phyloP scores from a whole-genome alignment of 1,140 invertebrate genomes.

The Dendroctonus ponderosae region DNA sequence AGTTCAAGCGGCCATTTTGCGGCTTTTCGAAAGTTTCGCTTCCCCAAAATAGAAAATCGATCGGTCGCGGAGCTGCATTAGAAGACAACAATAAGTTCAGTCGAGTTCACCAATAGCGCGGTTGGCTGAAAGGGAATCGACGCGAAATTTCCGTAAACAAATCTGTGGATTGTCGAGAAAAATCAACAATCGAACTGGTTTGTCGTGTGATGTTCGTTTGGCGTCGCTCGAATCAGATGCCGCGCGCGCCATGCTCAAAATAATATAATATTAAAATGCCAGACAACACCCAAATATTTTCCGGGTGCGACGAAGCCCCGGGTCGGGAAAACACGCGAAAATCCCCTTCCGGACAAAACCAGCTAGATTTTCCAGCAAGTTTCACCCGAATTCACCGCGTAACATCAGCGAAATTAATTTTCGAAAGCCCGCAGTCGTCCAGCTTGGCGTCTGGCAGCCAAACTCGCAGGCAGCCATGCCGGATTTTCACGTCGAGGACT shows the following conservation, averaged over 20 bases:
- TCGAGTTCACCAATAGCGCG: no score
- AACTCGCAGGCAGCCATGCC: conserved; percentile 40
- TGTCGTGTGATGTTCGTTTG: no score
- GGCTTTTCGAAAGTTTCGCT: conserved; percentile 18
- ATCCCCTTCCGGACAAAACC: conserved; percentile 34
- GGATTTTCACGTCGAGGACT: conserved; percentile 36
- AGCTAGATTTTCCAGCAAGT: conserved; percentile 36
- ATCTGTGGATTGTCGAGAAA: no score
- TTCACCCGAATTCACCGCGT: conserved; percentile 10
- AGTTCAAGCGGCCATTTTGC: conserved; percentile 20
- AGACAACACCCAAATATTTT: conserved; percentile 47
- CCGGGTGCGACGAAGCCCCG: conserved; percentile 14
- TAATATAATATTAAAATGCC: conserved; percentile 47
- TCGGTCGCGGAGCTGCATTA: background rate
- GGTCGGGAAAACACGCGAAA: conserved; percentile 20
- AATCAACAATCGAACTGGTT: background rate
- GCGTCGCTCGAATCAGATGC: conserved; percentile 30
- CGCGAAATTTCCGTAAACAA: no score
- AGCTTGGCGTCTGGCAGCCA: conserved; percentile 18
- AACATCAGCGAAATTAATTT: conserved; percentile 43
- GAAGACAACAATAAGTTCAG: no score
- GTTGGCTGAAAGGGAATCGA: no score
- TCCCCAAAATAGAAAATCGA: conserved; percentile 36
- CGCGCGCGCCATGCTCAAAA: conserved; percentile 48
- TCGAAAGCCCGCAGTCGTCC: conserved; percentile 29